Evolutionary conservation across 2,797 vertebrate genomes (phyloP).

Genomic region (Strix occidentalis): DNA sequence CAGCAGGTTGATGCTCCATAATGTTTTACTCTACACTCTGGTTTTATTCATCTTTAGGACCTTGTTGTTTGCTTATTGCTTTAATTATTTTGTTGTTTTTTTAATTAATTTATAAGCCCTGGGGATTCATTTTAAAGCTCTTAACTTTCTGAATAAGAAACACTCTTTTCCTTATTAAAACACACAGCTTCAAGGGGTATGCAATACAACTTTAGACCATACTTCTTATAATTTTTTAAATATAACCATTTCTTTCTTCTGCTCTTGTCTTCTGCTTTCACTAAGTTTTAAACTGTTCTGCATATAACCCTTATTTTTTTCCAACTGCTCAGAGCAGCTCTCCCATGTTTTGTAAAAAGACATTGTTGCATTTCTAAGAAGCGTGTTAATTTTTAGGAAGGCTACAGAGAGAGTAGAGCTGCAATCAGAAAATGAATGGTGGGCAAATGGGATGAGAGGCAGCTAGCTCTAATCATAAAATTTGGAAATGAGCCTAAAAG

Average conservation of each 20-base stretch:
- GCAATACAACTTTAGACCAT: not conserved
- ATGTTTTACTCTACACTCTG: not conserved
- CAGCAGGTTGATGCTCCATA: not conserved
- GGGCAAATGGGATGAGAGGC: not conserved
- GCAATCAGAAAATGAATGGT: slow-evolving; percentile 15
- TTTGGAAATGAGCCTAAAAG: not conserved
- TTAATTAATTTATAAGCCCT: not conserved
- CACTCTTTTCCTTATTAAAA: not conserved
- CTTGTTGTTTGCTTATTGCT: not conserved
- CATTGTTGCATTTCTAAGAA: not conserved
- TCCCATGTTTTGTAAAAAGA: not conserved
- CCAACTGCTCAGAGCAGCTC: not conserved
- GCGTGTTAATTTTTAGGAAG: not conserved
- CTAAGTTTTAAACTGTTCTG: not conserved
- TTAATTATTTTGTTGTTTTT: not conserved
- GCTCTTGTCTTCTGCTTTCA: not conserved
- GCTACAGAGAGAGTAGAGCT: not conserved
- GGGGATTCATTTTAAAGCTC: not conserved
- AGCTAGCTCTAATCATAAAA: not conserved
- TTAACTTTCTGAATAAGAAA: not conserved
- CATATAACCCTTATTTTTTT: not conserved
- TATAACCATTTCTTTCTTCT: not conserved
- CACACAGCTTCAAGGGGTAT: not conserved
- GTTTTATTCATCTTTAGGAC: not conserved
- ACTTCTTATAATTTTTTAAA: not conserved